phyloP scores from a whole-genome alignment of 2,888 invertebrate species.

The Plusia festucae region DNA sequence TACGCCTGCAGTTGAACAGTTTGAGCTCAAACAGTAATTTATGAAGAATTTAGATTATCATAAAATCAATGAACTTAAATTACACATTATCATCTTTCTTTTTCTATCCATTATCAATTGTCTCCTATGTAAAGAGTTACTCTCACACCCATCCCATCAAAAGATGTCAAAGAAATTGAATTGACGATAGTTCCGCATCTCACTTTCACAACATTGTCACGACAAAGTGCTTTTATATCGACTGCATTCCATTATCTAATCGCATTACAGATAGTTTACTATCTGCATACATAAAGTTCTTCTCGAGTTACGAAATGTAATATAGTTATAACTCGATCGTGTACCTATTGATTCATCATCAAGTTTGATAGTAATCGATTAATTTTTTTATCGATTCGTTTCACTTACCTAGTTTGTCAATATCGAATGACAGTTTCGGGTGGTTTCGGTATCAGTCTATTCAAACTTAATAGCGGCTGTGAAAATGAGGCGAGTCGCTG shows the following conservation, averaged over 20 bases:
- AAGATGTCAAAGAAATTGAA: slow-evolving; percentile 46
- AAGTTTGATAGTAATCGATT: slow-evolving; percentile 41
- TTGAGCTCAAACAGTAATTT: not conserved
- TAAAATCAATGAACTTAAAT: not conserved
- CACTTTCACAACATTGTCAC: slow-evolving; percentile 59
- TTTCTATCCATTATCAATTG: not conserved
- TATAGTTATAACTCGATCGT: slow-evolving; percentile 21
- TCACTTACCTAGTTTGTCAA: slow-evolving; percentile 30
- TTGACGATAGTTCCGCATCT: slow-evolving; percentile 30
- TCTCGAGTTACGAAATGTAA: slow-evolving; percentile 45
- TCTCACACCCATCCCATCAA: slow-evolving; percentile 37
- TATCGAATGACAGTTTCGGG: slow-evolving; percentile 14
- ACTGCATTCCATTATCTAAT: slow-evolving; percentile 47
- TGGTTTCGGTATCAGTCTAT: no score
- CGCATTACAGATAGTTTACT: slow-evolving; percentile 36
- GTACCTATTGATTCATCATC: slow-evolving; percentile 38
- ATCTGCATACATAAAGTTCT: slow-evolving; percentile 33
- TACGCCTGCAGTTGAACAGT: not conserved
- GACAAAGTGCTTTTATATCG: slow-evolving; percentile 44
- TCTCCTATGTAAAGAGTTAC: slow-evolving; percentile 17
- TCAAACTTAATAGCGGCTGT: no score
- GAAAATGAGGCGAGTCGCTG: no score
- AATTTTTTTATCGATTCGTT: slow-evolving; percentile 11
- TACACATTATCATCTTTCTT: no score
- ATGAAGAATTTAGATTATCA: not conserved